Conservation (phyloP, 2,113 vertebrate genomes). For the Lophura nycthemera region DNA sequence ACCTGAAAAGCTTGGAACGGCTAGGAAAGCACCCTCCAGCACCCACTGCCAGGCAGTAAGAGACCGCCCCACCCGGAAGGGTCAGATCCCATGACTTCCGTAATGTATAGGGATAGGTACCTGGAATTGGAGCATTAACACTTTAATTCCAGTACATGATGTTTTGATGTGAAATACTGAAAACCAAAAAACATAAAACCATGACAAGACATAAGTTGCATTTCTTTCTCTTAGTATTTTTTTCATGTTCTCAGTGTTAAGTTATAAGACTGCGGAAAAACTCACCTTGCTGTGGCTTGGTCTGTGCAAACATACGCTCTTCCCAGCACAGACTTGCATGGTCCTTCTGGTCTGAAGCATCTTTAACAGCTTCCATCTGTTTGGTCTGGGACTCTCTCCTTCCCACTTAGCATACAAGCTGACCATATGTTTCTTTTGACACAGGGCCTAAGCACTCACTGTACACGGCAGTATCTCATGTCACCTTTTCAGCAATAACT, state of each 20-base stretch:
- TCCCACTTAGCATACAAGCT: not conserved
- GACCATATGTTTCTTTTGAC: not conserved
- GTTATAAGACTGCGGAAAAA: not conserved
- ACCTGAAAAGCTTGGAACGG: too few species aligned
- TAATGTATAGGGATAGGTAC: too few species aligned
- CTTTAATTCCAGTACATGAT: too few species aligned
- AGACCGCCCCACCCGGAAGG: too few species aligned
- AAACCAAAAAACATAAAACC: too few species aligned
- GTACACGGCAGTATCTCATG: not conserved
- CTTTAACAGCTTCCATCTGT: not conserved
- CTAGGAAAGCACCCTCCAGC: too few species aligned
- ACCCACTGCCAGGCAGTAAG: too few species aligned
- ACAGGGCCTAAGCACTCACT: not conserved
- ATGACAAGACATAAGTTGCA: too few species aligned
- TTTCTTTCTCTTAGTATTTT: not conserved
- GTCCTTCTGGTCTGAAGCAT: not conserved
- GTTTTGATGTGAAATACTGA: too few species aligned
- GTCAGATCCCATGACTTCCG: too few species aligned
- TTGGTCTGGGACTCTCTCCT: not conserved
- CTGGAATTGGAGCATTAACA: too few species aligned
- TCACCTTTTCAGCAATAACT: not conserved
- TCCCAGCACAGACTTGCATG: not conserved
- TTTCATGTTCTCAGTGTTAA: not conserved
- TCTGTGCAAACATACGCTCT: too few species aligned
- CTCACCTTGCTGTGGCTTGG: not conserved